Evolutionary conservation across 2,797 vertebrate species (phyloP).

Genomic region (Streptopelia turtur): DNA sequence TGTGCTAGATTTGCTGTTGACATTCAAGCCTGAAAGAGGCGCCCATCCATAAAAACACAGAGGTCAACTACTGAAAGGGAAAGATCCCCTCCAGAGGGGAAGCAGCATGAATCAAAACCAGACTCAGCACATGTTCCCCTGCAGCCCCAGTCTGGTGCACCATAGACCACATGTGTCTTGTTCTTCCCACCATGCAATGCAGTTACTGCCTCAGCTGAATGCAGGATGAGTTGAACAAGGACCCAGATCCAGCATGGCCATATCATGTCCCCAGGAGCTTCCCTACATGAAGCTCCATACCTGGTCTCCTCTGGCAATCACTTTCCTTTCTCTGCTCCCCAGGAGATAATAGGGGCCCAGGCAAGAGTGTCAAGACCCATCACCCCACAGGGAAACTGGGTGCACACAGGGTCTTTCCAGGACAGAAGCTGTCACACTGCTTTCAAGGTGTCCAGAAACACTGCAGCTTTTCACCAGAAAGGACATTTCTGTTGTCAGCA

Average conservation of each 20-base stretch:
- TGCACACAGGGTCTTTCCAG: not conserved
- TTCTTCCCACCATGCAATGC: not conserved
- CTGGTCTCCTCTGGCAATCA: not conserved
- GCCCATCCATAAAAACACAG: not conserved
- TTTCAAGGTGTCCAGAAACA: not conserved
- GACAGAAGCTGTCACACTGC: not conserved
- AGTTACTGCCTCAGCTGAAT: not conserved
- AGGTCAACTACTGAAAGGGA: not conserved
- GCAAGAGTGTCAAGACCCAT: not conserved
- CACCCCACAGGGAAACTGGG: not conserved
- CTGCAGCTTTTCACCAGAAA: not conserved
- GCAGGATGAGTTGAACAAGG: not conserved
- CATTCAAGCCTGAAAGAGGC: not conserved
- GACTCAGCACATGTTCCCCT: rapidly evolving
- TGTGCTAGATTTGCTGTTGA: not conserved
- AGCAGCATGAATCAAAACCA: not conserved
- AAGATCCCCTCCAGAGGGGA: not conserved
- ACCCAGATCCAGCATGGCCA: not conserved
- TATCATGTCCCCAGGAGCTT: not conserved
- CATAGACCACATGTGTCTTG: rapidly evolving
- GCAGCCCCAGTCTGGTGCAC: not conserved
- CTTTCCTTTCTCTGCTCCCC: not conserved
- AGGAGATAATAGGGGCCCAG: not conserved
- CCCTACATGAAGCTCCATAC: not conserved
- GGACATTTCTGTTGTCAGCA: not conserved